These are phyloP conservation scores for Narcine bancroftii DNA, from an alignment of 2,113 vertebrate species.

Conservation along the genomic window DNA sequence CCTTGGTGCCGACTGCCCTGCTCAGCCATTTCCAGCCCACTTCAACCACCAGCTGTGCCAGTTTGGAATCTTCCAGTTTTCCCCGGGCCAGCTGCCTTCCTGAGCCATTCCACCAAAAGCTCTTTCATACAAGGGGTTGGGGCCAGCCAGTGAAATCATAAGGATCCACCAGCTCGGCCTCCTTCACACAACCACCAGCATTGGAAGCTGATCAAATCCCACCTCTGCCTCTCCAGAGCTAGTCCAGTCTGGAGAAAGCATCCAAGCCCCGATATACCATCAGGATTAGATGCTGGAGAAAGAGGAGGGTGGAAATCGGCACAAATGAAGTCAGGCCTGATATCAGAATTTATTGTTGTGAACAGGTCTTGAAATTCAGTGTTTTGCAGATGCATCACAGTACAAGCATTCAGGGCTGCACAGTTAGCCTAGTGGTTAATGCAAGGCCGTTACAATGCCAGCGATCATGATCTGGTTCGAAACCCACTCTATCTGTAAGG, in stretches of 20 bases:
- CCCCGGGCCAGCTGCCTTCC: not conserved
- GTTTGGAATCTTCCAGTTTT: not conserved
- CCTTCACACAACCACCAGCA: not conserved
- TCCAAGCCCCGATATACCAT: not conserved
- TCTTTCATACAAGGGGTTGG: not conserved
- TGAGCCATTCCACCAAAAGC: not conserved
- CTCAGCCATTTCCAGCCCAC: not conserved
- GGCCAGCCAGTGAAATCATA: not conserved
- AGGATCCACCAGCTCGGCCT: too few species aligned
- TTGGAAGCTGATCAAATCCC: not conserved
- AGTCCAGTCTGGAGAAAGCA: too few species aligned
- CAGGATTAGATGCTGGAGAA: not conserved
- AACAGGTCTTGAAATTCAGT: too few species aligned
- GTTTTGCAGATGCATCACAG: too few species aligned
- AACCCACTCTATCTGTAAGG: too few species aligned
- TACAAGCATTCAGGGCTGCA: too few species aligned
- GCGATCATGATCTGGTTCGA: too few species aligned
- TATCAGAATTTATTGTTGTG: not conserved
- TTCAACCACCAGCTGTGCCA: not conserved
- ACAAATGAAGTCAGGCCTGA: not conserved
- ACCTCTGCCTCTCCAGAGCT: not conserved
- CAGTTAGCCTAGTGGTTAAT: too few species aligned
- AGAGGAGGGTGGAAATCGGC: not conserved
- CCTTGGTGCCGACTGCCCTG: not conserved
- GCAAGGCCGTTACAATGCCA: too few species aligned